Conservation (phyloP, 2,113 vertebrate genomes). For the Seriola rivoliana region DNA sequence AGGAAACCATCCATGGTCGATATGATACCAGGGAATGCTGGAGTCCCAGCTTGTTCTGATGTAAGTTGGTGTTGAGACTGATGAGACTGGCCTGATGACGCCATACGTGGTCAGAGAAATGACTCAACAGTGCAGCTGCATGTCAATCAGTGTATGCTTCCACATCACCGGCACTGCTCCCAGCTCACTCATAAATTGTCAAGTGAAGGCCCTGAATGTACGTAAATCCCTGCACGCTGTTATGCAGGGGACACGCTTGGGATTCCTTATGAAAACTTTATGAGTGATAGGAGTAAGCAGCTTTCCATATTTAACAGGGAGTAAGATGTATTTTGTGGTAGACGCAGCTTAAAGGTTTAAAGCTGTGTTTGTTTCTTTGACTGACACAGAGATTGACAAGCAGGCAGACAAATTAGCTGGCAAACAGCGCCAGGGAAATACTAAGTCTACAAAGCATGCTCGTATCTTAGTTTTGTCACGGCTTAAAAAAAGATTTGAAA, state of each 20-base stretch:
- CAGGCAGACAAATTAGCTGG: neutral
- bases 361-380: neutral
- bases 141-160: neutral
- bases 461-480: neutral
- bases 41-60: neutral
- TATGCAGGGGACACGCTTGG: neutral
- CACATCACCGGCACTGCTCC: neutral
- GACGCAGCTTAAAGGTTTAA: neutral
- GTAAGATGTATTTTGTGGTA: neutral
- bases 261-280: constrained; percentile 32
- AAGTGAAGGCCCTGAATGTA: neutral
- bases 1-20: neutral
- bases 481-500: constrained; percentile 6
- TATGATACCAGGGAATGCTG: neutral
- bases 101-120: neutral
- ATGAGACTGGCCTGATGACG: neutral
- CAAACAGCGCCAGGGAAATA: neutral
- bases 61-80: neutral
- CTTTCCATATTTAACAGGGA: constrained; percentile 2
- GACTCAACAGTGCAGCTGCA: constrained; percentile 7
- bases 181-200: constrained; percentile 12
- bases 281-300: constrained; percentile 20
- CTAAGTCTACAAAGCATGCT: neutral
- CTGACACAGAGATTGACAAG: neutral
- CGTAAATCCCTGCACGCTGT: constrained; percentile 10